These are phyloP conservation scores for Drosophila dunni DNA, from an alignment of 1,140 invertebrate species.

Conservation along the genomic window DNA sequence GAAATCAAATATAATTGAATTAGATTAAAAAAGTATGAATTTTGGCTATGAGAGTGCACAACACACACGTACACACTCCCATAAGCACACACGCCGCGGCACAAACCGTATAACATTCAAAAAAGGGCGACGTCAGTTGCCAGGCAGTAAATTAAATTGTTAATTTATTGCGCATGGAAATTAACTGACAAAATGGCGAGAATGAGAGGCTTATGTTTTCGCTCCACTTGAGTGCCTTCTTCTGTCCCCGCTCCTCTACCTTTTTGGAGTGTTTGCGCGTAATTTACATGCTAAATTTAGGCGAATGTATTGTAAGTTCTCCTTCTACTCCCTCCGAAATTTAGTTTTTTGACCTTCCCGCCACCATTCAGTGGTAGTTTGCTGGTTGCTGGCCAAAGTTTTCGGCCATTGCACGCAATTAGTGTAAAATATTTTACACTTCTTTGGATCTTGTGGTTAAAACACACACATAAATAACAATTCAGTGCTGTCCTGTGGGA, in stretches of 20 bases:
- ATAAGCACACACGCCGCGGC: constrained; percentile 3
- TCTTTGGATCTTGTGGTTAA: constrained; percentile 40
- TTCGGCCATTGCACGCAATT: constrained; percentile 57
- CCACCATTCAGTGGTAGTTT: background rate
- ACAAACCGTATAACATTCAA: constrained; percentile 35
- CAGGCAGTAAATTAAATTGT: constrained; percentile 79
- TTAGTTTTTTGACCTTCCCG: constrained; percentile 4
- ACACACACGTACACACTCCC: background rate
- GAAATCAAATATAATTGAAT: constrained; percentile 71
- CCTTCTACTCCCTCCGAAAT: background rate
- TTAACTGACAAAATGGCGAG: constrained; percentile 64
- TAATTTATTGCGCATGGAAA: constrained; percentile 79
- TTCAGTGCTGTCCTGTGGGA: constrained; percentile 60
- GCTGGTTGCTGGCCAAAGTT: constrained; percentile 20
- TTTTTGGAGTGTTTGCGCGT: constrained; percentile 28
- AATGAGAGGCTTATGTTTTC: constrained; percentile 7
- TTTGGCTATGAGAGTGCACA: constrained; percentile 12
- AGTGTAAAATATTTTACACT: constrained; percentile 80
- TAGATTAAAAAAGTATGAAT: constrained; percentile 58
- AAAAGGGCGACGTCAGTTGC: constrained; percentile 34
- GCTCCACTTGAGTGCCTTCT: constrained; percentile 2
- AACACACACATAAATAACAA: constrained; percentile 67
- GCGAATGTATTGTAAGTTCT: constrained; percentile 24
- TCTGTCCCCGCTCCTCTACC: constrained; percentile 8
- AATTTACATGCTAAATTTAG: constrained; percentile 32